These are phyloP conservation scores for Diceros bicornis DNA, from an alignment of 2,797 vertebrate genomes.

Conservation along the genomic window DNA sequence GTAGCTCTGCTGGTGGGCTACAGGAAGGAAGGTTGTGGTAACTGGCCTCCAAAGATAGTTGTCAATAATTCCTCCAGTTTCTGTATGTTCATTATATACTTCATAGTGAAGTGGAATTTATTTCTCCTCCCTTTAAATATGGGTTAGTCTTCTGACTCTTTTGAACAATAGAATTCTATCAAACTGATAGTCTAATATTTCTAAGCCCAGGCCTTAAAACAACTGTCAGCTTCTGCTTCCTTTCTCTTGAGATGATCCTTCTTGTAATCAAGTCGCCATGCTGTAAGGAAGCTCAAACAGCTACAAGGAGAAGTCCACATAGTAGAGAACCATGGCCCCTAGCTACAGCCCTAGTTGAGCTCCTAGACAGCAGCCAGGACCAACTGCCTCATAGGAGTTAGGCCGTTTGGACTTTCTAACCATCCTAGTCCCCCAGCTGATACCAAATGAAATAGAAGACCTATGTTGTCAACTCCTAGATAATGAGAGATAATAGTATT, in stretches of 20 bases:
- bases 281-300: neutral
- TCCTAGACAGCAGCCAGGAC: neutral
- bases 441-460: slow-evolving; percentile 16
- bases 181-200: neutral
- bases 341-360: neutral
- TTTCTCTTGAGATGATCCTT: neutral
- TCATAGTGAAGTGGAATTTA: neutral
- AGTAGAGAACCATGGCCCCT: neutral
- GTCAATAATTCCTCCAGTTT: neutral
- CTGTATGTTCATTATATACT: neutral
- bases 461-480: neutral
- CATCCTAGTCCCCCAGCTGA: neutral
- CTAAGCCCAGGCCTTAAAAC: neutral
- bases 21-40: neutral
- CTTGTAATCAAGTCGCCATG: neutral
- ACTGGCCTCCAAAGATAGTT: neutral
- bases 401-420: neutral
- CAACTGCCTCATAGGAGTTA: neutral
- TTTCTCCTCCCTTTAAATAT: slow-evolving; percentile 32
- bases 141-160: neutral
- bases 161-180: neutral
- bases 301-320: neutral
- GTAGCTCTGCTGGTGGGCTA: neutral
- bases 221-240: neutral
- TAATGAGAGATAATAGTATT: neutral